These are phyloP conservation scores for Tenthredo livida DNA, from an alignment of 2,888 invertebrate species.

Conservation along the genomic window DNA sequence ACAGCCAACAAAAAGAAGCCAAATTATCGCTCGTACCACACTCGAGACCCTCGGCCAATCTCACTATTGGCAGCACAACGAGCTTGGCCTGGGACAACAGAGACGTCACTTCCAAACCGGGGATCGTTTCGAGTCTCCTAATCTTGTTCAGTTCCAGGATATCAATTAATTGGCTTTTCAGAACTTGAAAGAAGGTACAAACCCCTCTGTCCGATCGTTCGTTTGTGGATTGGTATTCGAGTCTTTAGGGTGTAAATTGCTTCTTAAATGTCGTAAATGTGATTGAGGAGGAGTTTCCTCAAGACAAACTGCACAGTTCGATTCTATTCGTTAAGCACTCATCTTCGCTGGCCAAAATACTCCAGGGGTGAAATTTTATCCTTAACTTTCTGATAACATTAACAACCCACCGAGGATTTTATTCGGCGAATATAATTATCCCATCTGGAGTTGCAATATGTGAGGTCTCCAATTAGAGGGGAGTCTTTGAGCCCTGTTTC, in stretches of 20 bases:
- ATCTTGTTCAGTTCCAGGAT: not conserved
- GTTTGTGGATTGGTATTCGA: not conserved
- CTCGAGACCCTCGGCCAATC: conserved; percentile 42
- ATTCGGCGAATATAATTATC: not conserved
- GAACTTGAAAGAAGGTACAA: not conserved
- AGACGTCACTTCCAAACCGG: conserved; percentile 23
- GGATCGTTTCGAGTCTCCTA: conserved; percentile 1
- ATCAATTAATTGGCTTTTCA: conserved; percentile 30
- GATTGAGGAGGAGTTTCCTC: not conserved
- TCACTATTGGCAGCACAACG: conserved; percentile 17
- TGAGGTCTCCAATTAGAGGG: not conserved
- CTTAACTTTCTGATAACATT: not conserved
- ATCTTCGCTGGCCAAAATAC: not conserved
- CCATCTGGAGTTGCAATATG: not conserved
- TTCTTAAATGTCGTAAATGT: not conserved
- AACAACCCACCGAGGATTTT: not conserved
- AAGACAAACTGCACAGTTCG: not conserved
- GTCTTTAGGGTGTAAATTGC: not conserved
- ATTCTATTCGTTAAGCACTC: not conserved
- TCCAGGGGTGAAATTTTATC: not conserved
- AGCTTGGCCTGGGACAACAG: conserved; percentile 1
- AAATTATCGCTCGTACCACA: conserved; percentile 43
- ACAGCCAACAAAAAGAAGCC: conserved; percentile 29
- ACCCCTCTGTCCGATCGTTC: not conserved
- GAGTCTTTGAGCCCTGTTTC: not conserved